Evolutionary conservation across 1,140 invertebrate genomes (phyloP), one percentile per base, ranked within the genome.

Genomic region (Drosophila burlai): DNA sequence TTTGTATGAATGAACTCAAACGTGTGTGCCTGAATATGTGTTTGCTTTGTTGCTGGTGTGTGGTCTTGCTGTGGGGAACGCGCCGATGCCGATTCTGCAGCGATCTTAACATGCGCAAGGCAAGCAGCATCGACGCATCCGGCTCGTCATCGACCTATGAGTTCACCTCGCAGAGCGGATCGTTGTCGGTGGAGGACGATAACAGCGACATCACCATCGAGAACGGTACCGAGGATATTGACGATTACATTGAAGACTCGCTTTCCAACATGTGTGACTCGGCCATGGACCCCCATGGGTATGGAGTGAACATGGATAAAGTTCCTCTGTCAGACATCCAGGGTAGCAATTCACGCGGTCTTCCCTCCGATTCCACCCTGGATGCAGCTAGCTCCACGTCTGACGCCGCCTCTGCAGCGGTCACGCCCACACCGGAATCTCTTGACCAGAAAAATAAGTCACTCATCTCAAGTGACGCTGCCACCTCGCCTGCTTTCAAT

Each of bases 191-290:
- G 29, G 91, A 92, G 66, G 92, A 93, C 61, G 92, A 93, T 62
- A 93, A 93, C 24, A 93, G 92, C 62, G 92, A 93, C 58, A 93
- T 93, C 38, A 93, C 92, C 15, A 80, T 93, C 34, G 92, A 91
- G 59, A 92, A 93, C 64, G 92, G 92, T 49, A 83, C 84, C 29
- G 92, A 93, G 67, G 85, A 92, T 29, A 93, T 85, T 36, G 92
- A 92, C 15, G 91, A 92, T 49, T 91, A 92, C 64, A 92, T 91
- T 45, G 91, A 93, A 26, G 91, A 92, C 29, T 91, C 91, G 24
- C 58, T 89, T 1, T 81, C 85, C 38, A 85, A 90, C 13, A 89
- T 91, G 62, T 86, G 85, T 40, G 91, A 92, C 63, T 73, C 82
- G 24, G 34, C 63, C n/a, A 76, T 86, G 31, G 81, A 89, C 45